Conservation (phyloP, 2,888 invertebrate species). For the Idaea biselata region DNA sequence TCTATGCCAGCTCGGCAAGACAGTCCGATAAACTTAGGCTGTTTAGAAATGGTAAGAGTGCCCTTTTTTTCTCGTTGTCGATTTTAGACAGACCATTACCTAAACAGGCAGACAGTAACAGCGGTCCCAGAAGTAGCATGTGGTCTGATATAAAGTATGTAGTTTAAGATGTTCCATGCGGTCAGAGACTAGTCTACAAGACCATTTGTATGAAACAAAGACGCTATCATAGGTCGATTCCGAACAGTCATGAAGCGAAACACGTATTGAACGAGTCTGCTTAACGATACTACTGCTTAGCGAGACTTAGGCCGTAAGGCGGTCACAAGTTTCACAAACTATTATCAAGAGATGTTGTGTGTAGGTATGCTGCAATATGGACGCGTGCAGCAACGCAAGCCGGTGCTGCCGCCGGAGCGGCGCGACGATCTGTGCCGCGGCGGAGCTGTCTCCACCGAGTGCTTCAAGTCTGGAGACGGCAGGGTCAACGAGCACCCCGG, state of each 20-base stretch:
- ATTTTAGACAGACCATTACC: not conserved
- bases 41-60: slow-evolving; percentile 84
- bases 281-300: too few species aligned
- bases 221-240: too few species aligned
- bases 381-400: slow-evolving; percentile 81
- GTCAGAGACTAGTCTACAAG: too few species aligned
- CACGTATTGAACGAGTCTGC: too few species aligned
- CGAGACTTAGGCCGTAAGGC: too few species aligned
- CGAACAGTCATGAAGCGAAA: too few species aligned
- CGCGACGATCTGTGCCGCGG: slow-evolving; percentile 85
- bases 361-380: slow-evolving; percentile 82
- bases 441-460: slow-evolving; percentile 86
- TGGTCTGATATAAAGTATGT: too few species aligned
- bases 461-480: slow-evolving; percentile 89
- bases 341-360: not conserved
- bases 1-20: slow-evolving; percentile 89
- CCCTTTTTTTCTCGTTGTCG: not conserved
- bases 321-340: too few species aligned
- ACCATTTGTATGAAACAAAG: too few species aligned
- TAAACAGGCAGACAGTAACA: too few species aligned
- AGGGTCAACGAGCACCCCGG: slow-evolving; percentile 91
- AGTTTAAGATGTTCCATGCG: too few species aligned
- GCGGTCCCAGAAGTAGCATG: too few species aligned
- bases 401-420: slow-evolving; percentile 78
- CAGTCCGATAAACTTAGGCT: slow-evolving; percentile 87